These are phyloP conservation scores for Clunio marinus DNA, from an alignment of 2,888 invertebrate species.

Conservation along the genomic window DNA sequence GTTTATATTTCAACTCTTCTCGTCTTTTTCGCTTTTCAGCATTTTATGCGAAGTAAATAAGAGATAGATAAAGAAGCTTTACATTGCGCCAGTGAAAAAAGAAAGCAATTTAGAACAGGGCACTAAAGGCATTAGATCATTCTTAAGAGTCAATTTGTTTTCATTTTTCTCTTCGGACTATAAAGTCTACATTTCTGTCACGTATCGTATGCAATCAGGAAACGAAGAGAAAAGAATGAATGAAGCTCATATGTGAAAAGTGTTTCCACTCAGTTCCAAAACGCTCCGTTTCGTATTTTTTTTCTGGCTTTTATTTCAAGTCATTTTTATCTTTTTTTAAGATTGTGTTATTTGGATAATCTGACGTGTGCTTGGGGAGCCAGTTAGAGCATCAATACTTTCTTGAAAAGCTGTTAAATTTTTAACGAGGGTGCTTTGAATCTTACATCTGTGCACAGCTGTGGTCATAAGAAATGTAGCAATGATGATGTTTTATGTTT, in stretches of 20 bases:
- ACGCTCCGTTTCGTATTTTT: neutral
- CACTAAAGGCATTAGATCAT: constrained; percentile 9
- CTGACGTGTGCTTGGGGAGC: too few species aligned
- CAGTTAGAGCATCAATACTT: neutral
- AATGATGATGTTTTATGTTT: too few species aligned
- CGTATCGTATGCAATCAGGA: constrained; percentile 16
- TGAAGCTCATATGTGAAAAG: neutral
- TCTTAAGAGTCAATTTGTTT: constrained; percentile 6
- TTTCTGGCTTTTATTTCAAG: neutral
- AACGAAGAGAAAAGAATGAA: neutral
- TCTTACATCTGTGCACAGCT: too few species aligned
- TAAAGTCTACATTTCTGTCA: constrained; percentile 16
- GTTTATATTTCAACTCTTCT: neutral
- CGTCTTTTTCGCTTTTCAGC: neutral
- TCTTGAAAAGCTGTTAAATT: neutral
- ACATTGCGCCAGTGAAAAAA: too few species aligned
- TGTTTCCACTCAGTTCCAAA: neutral
- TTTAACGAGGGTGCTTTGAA: neutral
- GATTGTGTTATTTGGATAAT: neutral
- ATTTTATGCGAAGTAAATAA: neutral
- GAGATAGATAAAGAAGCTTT: neutral
- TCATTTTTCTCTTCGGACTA: constrained; percentile 14
- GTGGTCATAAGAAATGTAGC: too few species aligned
- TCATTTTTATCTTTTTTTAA: neutral
- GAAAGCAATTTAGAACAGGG: neutral